Evolutionary conservation across 2,888 invertebrate species (phyloP).

Genomic region (Andrena chrysosceles): DNA sequence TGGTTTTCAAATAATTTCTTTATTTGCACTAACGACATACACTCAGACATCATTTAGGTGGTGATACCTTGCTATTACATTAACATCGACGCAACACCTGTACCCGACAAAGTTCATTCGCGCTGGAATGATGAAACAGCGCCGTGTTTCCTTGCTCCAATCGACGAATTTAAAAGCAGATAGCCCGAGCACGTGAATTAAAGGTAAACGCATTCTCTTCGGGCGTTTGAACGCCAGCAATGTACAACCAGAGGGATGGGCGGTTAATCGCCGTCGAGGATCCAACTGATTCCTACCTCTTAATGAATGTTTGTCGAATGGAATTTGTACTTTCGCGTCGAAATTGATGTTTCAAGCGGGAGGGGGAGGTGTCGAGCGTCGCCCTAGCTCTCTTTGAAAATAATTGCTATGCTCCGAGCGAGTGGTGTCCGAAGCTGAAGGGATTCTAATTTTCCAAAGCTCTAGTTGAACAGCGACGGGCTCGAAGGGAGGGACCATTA

Average conservation of each 20-base stretch:
- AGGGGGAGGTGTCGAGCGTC: background rate
- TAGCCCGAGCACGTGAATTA: conserved; percentile 6
- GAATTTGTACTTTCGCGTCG: background rate
- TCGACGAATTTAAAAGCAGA: conserved; percentile 36
- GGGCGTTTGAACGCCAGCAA: background rate
- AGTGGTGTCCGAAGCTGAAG: background rate
- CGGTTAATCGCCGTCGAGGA: background rate
- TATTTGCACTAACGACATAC: conserved; percentile 69
- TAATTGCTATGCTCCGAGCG: conserved; percentile 3
- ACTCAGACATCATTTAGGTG: conserved; percentile 66
- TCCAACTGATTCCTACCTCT: background rate
- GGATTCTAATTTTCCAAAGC: background rate
- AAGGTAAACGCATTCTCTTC: conserved; percentile 17
- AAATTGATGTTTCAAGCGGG: background rate
- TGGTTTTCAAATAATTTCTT: conserved; percentile 51
- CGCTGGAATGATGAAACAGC: conserved; percentile 39
- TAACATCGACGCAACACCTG: conserved; percentile 66
- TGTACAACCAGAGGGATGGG: background rate
- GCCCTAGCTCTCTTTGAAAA: background rate
- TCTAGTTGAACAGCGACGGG: background rate
- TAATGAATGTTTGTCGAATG: conserved; percentile 12
- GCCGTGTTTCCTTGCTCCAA: conserved; percentile 26
- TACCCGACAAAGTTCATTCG: conserved; percentile 65
- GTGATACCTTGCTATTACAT: conserved; percentile 49
- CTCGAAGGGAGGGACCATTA: background rate